Conservation (phyloP, 2,113 vertebrate genomes). For the Trinectes maculatus region DNA sequence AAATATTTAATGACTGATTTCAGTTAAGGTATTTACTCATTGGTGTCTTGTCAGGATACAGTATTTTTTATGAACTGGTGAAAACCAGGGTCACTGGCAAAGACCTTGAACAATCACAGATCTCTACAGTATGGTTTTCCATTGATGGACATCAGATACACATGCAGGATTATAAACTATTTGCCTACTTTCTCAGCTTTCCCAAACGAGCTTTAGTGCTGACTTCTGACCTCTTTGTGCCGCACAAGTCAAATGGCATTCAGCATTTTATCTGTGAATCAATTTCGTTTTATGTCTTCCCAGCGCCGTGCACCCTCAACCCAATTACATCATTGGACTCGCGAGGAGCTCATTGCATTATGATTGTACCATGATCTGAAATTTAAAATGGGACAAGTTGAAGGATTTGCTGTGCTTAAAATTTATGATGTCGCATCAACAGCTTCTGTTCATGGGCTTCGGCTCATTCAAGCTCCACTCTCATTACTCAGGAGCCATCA, state of each 20-base stretch:
- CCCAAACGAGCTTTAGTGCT: conserved; percentile 3
- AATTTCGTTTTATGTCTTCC: conserved; percentile 35
- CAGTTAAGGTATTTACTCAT: too few relatives aligned
- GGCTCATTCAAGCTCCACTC: conserved; percentile 43
- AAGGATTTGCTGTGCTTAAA: conserved; percentile 31
- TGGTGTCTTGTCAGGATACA: too few relatives aligned
- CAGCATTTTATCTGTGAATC: conserved; percentile 30
- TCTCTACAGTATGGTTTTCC: too few relatives aligned
- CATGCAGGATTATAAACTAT: too few relatives aligned
- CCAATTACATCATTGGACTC: conserved; percentile 26
- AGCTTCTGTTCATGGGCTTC: conserved; percentile 6
- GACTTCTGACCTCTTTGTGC: conserved; percentile 10
- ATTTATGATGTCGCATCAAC: conserved; percentile 49
- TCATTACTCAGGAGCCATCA: conserved; percentile 61
- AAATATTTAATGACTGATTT: too few relatives aligned
- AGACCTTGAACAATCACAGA: too few relatives aligned
- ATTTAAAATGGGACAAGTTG: conserved; percentile 13
- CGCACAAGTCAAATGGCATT: conserved; percentile 2
- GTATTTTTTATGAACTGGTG: too few relatives aligned
- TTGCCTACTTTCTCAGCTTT: too few relatives aligned
- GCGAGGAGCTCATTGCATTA: conserved; percentile 15
- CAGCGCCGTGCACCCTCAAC: conserved; percentile 19
- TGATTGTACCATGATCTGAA: conserved; percentile 43
- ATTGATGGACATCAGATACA: too few relatives aligned
- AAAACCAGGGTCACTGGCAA: too few relatives aligned